Base-by-base conservation (phyloP, 2,888 invertebrate species). In the Podotricha telesiphe region DNA sequence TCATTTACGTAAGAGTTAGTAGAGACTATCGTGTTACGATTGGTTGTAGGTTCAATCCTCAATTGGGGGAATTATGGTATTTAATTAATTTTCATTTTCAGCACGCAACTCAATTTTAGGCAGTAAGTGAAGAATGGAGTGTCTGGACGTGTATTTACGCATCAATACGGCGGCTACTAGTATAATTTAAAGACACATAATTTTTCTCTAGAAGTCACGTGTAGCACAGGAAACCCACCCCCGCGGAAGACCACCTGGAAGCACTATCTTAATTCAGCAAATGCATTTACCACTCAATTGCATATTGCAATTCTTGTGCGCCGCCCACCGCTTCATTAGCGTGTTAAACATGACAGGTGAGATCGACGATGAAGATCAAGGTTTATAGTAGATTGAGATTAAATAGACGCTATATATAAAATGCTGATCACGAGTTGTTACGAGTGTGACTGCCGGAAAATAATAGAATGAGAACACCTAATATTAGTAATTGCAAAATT, bases 201-300 rank as follows among this genome's bases (percentile, higher is more conserved):
- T 61, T 67, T 53, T 67, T 28, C 67, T 34, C 19, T 19, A 42
- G 10, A 47, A 59, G 45, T 19, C 58, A 53, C 67, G 56, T 53
- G 62, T 19, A 22, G 45, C 58, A 73, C 62, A 65, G 72, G 69
- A 72, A 62, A 65, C 42, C 64, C 79, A 76, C 80, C 81, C 80
- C 78, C 80, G 76, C 80, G 80, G 80, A 79, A 67, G 67, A 71
- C 69, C 76, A 76, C 77, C 76, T 78, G 78, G 62, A 65, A 67
- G 66, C 67, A 68, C 69, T 73, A 77, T 77, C 77, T 75, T 73
- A 74, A 77, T 73, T 74, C 71, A 63, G 73, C 76, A 80, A 80
- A 80, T 80, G 73, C 62, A 37, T 13, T 62, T 62, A 19, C 17
- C 34, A 37, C 34, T 55, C 55, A 55, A 55, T 34, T 55, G 37